Evolutionary conservation across 2,888 invertebrate genomes (phyloP), one percentile per base, ranked within the genome.

Genomic region (Cetonia aurata): DNA sequence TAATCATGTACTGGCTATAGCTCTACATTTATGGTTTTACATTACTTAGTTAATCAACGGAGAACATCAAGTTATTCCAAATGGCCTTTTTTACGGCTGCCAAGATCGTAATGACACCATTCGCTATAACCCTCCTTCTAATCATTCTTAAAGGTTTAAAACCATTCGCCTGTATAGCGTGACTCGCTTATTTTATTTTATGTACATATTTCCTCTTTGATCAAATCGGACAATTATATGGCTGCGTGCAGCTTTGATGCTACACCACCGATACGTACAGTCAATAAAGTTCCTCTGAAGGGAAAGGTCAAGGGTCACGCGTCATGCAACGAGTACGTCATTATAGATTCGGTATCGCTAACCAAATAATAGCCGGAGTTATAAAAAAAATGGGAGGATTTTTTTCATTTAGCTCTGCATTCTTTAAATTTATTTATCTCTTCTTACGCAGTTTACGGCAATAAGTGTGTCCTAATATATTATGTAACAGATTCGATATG

Each of bases 191-290:
- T 62, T 62, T 25, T 25, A 25, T 25, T 25, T 4, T 25, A 62
- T 62, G 31, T 15, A 41, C 17, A 19, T n/a, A 10, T 44, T 31
- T 48, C 12, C 46, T 59, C 41, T 60, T 46, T 60, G 44, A 60
- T 60, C 44, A 60, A 57, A 41, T 42, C 17, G 44, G 44, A 59
- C 59, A 62, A 62, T 62, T 33, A 50, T 62, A 62, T n/a, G 9
- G 37, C 41, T 13, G 13, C 56, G 56, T 56, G 56, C 56, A 56
- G 37, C 62, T 46, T 59, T 59, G 59, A 50, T 48, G 46, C 46
- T 13, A 12, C n/a, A 12, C 59, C n/a, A 46, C 46, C n/a, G 17
- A 50, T 13, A 9, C 8, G 48, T 48, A 33, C 53, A 53, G 3
- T 50, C 48, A 33, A 48, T 48, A 31, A 10, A n/a, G 48, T 62